These are phyloP conservation scores for Sciurus vulgaris DNA, from an alignment of 2,797 vertebrate genomes.

Conservation along the genomic window DNA sequence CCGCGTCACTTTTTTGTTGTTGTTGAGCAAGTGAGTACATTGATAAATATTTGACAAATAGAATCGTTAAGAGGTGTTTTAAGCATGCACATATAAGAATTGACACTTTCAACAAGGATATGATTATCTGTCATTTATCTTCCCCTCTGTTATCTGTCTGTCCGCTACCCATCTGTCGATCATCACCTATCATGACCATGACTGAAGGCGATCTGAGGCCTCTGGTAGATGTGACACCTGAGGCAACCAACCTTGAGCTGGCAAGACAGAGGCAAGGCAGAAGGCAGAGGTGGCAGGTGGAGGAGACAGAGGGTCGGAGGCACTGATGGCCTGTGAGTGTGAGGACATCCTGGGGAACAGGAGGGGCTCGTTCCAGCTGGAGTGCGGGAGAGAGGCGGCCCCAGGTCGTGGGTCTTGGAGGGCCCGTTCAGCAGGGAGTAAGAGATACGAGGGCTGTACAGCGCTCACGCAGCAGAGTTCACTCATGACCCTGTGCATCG, in stretches of 20 bases:
- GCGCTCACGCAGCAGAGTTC: background rate
- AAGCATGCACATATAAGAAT: background rate
- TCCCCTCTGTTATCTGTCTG: background rate
- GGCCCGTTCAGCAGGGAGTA: background rate
- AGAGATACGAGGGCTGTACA: background rate
- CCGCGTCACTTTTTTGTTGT: background rate
- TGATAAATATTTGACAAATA: slow-evolving; percentile 21
- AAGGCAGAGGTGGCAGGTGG: background rate
- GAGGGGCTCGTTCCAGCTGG: background rate
- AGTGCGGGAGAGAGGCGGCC: background rate
- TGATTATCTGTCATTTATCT: background rate
- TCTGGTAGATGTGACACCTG: background rate
- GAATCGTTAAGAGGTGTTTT: background rate
- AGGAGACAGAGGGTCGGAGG: background rate
- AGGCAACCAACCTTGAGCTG: background rate
- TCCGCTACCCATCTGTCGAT: background rate
- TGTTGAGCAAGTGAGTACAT: background rate
- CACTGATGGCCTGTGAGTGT: background rate
- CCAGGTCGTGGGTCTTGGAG: background rate
- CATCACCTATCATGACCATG: background rate
- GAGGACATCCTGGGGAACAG: background rate
- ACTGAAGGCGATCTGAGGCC: background rate
- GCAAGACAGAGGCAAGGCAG: background rate
- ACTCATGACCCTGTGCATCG: background rate
- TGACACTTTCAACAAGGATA: slow-evolving; percentile 7